Conservation (phyloP, 2,113 vertebrate genomes). For the Genyomyrus donnyi region DNA sequence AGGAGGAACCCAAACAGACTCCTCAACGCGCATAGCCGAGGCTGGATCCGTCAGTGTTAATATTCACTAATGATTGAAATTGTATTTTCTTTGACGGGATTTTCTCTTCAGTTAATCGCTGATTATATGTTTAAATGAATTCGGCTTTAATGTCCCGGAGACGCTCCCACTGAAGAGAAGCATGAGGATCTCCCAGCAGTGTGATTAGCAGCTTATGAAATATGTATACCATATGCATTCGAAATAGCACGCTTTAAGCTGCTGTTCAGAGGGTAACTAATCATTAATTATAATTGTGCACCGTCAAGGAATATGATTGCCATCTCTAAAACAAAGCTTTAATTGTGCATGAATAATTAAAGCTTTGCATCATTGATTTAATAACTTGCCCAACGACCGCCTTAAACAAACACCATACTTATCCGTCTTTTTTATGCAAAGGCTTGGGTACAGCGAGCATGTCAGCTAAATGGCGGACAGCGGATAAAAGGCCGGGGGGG, state of each 20-base stretch:
- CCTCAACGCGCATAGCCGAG: not conserved
- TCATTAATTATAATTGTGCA: not conserved
- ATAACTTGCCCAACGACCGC: not conserved
- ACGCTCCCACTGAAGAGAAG: not conserved
- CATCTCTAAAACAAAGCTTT: not conserved
- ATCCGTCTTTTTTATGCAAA: not conserved
- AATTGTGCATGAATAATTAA: constrained; percentile 14
- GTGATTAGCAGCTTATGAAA: constrained; percentile 4
- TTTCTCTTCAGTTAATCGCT: not conserved
- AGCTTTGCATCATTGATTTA: not conserved
- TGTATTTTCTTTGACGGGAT: not conserved
- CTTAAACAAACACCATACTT: not conserved
- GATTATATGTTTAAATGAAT: constrained; percentile 12
- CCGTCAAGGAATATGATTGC: not conserved
- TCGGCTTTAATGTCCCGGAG: not conserved
- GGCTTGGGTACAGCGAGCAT: not conserved
- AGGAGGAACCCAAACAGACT: not conserved
- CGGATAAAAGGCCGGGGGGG: not conserved
- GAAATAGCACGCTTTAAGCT: not conserved
- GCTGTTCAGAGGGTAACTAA: not conserved
- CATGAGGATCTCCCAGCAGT: not conserved
- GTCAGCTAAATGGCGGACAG: too few species aligned
- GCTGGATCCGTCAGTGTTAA: not conserved
- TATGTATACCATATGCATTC: not conserved
- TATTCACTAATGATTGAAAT: not conserved